Base-by-base conservation (phyloP, 2,113 vertebrate species). In the Sinocyclocheilus anshuiensis region DNA sequence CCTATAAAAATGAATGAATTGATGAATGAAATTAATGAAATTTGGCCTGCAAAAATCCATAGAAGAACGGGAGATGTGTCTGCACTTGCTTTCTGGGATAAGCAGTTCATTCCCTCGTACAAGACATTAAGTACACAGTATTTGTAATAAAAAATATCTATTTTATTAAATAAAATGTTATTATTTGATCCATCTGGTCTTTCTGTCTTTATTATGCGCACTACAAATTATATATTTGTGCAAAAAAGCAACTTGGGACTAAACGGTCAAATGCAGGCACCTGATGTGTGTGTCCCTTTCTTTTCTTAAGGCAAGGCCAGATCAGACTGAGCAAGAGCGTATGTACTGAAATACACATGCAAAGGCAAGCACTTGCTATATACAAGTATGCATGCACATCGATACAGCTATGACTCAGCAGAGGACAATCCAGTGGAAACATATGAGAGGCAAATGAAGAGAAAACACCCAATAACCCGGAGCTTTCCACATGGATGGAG, bases 341-440 rank as follows among this genome's bases (percentile, higher is more conserved):
- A 36, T 3, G 4, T 12, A 81, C 61, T 18, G 2, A 45, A 81
- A 67, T 12, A 48, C 45, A 48, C 45, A 48, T 48, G 79, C 61
- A 67, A 81, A 12, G 61, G 50, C 79, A 65, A 48, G 79, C 7
- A 15, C 22, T n/a, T 42, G 36, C 29, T 61, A 39, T 24, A n/a
- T 42, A 12, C 55, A 39, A 36, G 77, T 61, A 39, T 79, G 55
- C 53, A 79, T 79, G 57, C 57, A 63, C 7, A 80, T 24, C 9
- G 15, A 26, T 26, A 12, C 18, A 81, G 61, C 59, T 48, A 48
- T 29, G 77, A 4, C 77, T 29, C 53, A 78, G n/a, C n/a, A 65
- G 2, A 81, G 4, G 24, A 26, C 59, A 26, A 81, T 67, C 13
- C 79, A 48, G 59, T 48, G 79, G 59, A 67, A 81, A 76, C 61